These are phyloP conservation scores for Austrolebias charrua DNA, from an alignment of 2,797 vertebrate genomes.

Conservation along the genomic window DNA sequence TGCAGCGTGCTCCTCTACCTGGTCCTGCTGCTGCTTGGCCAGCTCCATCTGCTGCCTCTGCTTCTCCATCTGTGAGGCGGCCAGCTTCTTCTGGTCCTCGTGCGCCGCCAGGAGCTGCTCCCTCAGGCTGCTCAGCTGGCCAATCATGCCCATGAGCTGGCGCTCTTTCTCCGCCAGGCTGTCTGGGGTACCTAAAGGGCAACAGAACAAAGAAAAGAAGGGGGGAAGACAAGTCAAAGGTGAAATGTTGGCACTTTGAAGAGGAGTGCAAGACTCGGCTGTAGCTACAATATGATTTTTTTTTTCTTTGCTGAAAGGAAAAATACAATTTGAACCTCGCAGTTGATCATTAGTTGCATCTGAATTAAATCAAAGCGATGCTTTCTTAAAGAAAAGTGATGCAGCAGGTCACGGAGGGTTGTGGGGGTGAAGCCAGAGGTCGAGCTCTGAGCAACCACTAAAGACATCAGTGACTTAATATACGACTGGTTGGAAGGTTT, in stretches of 20 bases:
- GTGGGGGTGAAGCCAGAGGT: conserved; percentile 52
- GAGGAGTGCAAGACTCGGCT: conserved; percentile 32
- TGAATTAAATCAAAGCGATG: too few species aligned
- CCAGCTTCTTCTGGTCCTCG: conserved; percentile 98
- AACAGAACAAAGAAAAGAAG: background rate
- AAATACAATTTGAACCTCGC: background rate
- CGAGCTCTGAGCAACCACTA: conserved; percentile 49
- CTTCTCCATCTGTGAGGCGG: conserved; percentile 97
- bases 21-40: conserved; percentile 98
- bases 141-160: conserved; percentile 99
- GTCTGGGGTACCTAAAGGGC: conserved; percentile 89
- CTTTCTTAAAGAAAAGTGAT: background rate
- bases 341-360: background rate
- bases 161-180: conserved; percentile 97
- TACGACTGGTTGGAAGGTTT: conserved; percentile 55
- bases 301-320: conserved; percentile 9
- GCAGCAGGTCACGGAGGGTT: conserved; percentile 27
- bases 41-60: conserved; percentile 99
- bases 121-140: conserved; percentile 96
- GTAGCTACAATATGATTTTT: conserved; percentile 27
- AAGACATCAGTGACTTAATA: conserved; percentile 62
- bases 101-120: conserved; percentile 97
- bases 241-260: conserved; percentile 46
- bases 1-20: conserved; percentile 73
- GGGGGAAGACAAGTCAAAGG: conserved; percentile 41